Evolutionary conservation across 2,888 invertebrate species (phyloP), one percentile per base, ranked within the genome.

Genomic region (Biston stratarius): DNA sequence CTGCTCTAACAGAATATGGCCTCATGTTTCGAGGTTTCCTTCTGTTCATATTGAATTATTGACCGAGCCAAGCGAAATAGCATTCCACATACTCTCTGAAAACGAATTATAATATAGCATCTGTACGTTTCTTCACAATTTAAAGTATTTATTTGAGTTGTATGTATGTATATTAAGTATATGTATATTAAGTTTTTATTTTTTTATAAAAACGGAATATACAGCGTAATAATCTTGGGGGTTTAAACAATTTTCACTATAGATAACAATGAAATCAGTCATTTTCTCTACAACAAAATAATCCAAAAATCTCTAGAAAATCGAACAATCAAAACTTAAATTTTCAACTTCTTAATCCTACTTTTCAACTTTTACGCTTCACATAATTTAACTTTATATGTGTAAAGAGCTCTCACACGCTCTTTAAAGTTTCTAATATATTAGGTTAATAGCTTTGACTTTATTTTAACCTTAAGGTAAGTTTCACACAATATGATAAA

Each of bases 401-500:
- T 75, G 72, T 44, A 14, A 57, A 68, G 62, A 60, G 61, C 52
- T 63, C 64, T 67, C 51, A 64, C 60, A 64, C 56, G 49, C 59
- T 49, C 12, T 47, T 42, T 44, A 56, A 71, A 77, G 69, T 79
- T 78, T 73, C 56, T 72, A 70, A 72, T 75, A 70, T 75, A 45
- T 79, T 78, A 45, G 67, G 73, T 74, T 81, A 79, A 83, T 77
- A 74, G 74, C 74, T 80, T 81, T 70, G 74, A 81, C 84, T 80
- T 80, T 75, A 11, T 58, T 65, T 40, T 53, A 62, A 68, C 61
- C 51, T 65, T 64, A 61, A 55, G 36, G 36, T 59, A 55, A 55
- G 60, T 64, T 64, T 52, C n/a, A 40, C 47, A 55, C 38, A 45
- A 44, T 59, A 61, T 68, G 63, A 49, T 47, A 48, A 51, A 61